Base-by-base conservation (phyloP, 1,140 invertebrate species). In the Drosophila sechellia region DNA sequence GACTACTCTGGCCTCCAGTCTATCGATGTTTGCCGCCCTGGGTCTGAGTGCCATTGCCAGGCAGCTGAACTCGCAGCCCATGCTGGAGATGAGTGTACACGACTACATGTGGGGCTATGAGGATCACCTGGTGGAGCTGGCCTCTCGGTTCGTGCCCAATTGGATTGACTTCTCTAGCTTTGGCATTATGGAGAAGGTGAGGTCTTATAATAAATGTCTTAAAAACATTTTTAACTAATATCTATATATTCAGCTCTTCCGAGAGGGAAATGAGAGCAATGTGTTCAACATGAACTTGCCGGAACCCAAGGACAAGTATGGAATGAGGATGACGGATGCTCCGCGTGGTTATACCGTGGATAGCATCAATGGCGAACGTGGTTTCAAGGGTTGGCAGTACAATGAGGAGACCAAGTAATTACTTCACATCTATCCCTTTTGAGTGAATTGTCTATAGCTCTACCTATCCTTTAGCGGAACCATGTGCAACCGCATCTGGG, bases 41-140 rank as follows among this genome's bases (percentile, higher is more conserved):
- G 95, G 94, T 0, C 92, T 96, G 0, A 93, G 94, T 22, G 93
- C 95, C 25, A 89, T 96, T 31, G 92, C 95, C 2, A 93, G 93
- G 45, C 92, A 93, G 5, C 73, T 96, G 1, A 93, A 95, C 17
- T 94, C 96, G 12, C 93, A 95, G 84, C 93, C 96, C 0, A 95
- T 98, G 79, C 93, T 95, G 27, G 94, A 95, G 2, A 79, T 96
- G 35, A 94, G 94, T 0, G 94, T 97, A 0, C 91, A 96, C 17
- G 95, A 98, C 4, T 95, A 97, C 63, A 91, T 98, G 3, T 98
- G 96, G 96, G 98, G 98, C 1, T 98, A 97, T 79, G 94, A 96
- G 3, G 97, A 98, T 91, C 93, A 93, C 2, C 76, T 97, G 0
- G 94, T 98, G 10, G 92, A 93, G 10, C 84, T 97, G 17, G 96